phyloP scores from a whole-genome alignment of 2,113 vertebrate species.

The Caranx ignobilis region DNA sequence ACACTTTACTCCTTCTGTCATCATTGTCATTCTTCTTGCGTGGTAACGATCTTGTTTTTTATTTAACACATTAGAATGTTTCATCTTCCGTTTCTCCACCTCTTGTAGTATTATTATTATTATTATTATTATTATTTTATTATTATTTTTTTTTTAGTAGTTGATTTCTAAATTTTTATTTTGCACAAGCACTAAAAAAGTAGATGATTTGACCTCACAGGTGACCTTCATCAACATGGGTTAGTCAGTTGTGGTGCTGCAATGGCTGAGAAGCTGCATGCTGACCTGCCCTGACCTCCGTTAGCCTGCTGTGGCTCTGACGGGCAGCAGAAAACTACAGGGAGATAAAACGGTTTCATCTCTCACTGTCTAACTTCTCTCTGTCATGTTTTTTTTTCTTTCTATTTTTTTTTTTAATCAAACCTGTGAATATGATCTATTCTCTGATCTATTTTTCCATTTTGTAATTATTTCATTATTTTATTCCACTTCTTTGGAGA shows the following conservation, averaged over 20 bases:
- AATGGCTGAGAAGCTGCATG: constrained; percentile 26
- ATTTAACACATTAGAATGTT: constrained; percentile 72
- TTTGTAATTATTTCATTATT: constrained; percentile 84
- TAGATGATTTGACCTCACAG: constrained; percentile 65
- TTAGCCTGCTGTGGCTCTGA: constrained; percentile 44
- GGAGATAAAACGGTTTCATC: constrained; percentile 56
- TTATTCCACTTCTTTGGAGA: constrained; percentile 81
- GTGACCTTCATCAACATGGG: constrained; percentile 50
- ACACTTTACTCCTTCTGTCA: constrained; percentile 55
- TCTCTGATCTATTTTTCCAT: constrained; percentile 80
- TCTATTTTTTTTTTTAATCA: constrained; percentile 76
- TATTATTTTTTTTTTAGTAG: constrained; percentile 51
- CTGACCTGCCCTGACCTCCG: constrained; percentile 38
- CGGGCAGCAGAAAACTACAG: constrained; percentile 50
- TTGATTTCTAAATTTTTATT: constrained; percentile 61
- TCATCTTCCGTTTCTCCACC: constrained; percentile 57
- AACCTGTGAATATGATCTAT: constrained; percentile 82
- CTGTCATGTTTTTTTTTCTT: constrained; percentile 52
- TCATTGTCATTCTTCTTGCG: constrained; percentile 49
- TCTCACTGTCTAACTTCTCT: constrained; percentile 60
- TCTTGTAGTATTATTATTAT: constrained; percentile 30
- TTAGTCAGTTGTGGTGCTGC: constrained; percentile 46
- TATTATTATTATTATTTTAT: background rate
- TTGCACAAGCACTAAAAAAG: constrained; percentile 83
- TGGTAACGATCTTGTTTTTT: constrained; percentile 56